Base-by-base conservation (phyloP, 2,888 invertebrate genomes). In the Polyommatus icarus region DNA sequence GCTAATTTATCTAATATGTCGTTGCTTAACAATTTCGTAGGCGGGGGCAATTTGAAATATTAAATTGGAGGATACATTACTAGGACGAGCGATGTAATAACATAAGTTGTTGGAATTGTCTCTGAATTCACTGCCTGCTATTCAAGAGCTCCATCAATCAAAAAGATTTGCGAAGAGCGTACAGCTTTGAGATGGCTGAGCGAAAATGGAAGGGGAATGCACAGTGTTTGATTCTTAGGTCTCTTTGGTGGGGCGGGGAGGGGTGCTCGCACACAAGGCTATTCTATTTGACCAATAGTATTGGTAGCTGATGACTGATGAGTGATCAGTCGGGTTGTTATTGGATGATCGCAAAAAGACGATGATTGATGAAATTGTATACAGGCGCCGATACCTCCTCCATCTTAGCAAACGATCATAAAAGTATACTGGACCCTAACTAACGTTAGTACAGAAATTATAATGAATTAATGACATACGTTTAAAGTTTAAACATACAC, bases 1-100 rank as follows among this genome's bases (percentile, higher is more conserved):
- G n/a, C 20, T 46, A 50, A 73, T 72, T 40, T 72, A 72, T 73
- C 10, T 73, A 50, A 24, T n/a, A 46, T 12, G 73, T 73, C 46
- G 73, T n/a, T 24, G 73, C 46, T 46, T 46, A 46, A 73, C 46
- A 73, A 73, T 73, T 73, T 73, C 73, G 73, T 73, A n/a, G 73
- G 73, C 73, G 73, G 50, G 7, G 40, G 71, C 50, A 73, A 29
- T 73, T 73, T 73, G 50, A 73, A 50, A 73, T 50, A 73, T 50
- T 73, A 73, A 73, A 73, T 20, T 46, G 73, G 20, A 73, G 73
- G 46, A 73, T 73, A 71, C 71, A 20, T 61, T 73, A 40, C 24
- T 20, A 50, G 50, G 46, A 73, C 46, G 73, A 24, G 73, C n/a
- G 32, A 3, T 71, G n/a, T 32, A 36, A 71, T 71, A 71, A 71